Evolutionary conservation across 2,113 vertebrate genomes (phyloP).

Genomic region (Cavia aperea): DNA sequence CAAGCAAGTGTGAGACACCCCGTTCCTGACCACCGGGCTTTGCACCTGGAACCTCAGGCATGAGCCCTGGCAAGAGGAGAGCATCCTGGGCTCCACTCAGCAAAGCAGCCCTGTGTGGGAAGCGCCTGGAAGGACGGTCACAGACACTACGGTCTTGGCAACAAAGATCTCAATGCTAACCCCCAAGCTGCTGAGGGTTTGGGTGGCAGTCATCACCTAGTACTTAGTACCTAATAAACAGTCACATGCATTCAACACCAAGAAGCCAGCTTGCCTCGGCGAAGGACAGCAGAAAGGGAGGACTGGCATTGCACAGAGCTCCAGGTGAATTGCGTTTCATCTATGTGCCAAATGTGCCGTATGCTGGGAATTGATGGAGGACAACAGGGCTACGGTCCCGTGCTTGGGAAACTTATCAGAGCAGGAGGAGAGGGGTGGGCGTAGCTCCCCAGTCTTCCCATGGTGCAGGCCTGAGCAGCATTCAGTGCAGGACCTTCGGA

Average conservation of each 20-base stretch:
- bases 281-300: too few relatives aligned
- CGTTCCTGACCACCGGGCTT: neutral
- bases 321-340: neutral
- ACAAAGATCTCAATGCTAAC: neutral
- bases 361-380: neutral
- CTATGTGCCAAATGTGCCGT: neutral
- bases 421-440: neutral
- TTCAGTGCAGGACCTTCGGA: neutral
- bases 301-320: accelerated
- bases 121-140: neutral
- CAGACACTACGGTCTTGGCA: neutral
- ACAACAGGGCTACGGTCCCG: too few relatives aligned
- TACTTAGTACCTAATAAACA: neutral
- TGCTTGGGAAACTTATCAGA: neutral
- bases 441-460: too few relatives aligned
- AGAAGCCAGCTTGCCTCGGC: neutral
- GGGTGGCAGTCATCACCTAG: neutral
- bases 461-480: neutral
- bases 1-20: neutral
- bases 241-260: neutral
- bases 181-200: neutral
- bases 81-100: neutral
- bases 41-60: neutral
- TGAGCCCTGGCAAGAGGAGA: neutral
- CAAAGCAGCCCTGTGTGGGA: conserved; percentile 1